Base-by-base conservation (phyloP, 1,140 invertebrate species). In the Drosophila ambigua region DNA sequence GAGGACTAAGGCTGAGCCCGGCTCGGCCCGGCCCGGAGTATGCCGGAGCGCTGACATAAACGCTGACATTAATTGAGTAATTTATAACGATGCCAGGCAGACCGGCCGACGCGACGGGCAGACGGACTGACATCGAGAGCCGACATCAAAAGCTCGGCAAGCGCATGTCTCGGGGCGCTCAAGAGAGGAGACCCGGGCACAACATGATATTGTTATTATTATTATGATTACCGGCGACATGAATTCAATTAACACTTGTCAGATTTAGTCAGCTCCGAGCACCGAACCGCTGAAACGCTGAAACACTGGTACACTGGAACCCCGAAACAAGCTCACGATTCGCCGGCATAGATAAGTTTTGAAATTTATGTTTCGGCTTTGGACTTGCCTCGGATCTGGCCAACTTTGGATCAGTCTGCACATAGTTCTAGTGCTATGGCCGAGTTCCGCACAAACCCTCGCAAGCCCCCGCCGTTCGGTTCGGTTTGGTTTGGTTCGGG, bases 241-340 rank as follows among this genome's bases (percentile, higher is more conserved):
- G 89, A 91, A 91, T 91, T 91, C 90, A 91, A 91, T 91, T 91
- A 91, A 91, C 90, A 91, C 90, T 91, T 91, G 90, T 91, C 90
- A 91, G 90, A 75, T 65, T 72, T 67, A 79, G 83, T 77, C 81
- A 85, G 79, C 68, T 43, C 16, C 48, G 41, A 60, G 65, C 64
- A 48, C 35, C 46, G 23, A 67, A 45, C 24, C 31, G 55, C 31
- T 43, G 28, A 55, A 15, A 16, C 20, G 68, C 64, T 54, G 43
- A 41, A 11, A 45, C 31, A 15, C 43, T 45, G 48, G 7, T 44
- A 39, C 41, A 11, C 43, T 35, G 48, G 9, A 53, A 28, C 41
- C 31, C 48, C 49, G 31, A 58, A 79, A 79, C 76, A 84, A 77
- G 73, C 78, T 60, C 82, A 84, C 81, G 81, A 84, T 84, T 72